Evolutionary conservation across 2,113 vertebrate genomes (phyloP).

Genomic region (Mustelus asterias): DNA sequence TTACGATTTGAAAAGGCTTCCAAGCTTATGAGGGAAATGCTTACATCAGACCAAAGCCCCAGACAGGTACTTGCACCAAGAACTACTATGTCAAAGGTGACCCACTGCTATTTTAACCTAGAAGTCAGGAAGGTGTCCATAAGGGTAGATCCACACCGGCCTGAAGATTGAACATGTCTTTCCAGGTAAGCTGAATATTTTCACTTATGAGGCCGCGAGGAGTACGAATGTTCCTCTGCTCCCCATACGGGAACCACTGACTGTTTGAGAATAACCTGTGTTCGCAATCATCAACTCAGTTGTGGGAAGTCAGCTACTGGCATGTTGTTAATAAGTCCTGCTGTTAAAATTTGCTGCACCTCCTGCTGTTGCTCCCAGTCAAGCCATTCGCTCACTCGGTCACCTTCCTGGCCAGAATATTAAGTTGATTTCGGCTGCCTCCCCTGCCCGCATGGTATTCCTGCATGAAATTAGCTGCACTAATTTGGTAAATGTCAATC

Average conservation of each 20-base stretch:
- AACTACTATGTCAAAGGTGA: no score
- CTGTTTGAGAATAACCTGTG: background rate
- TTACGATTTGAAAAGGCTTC: background rate
- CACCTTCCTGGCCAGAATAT: background rate
- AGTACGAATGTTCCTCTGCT: background rate
- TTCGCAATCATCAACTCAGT: background rate
- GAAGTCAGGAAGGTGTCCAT: background rate
- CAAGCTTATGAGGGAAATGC: background rate
- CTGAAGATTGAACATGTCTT: background rate
- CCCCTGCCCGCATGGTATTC: background rate
- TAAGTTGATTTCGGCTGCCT: background rate
- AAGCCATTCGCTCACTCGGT: no score
- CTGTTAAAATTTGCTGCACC: background rate
- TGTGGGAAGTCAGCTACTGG: background rate
- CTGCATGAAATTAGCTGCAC: background rate
- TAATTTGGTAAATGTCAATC: background rate
- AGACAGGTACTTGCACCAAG: background rate
- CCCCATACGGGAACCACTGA: background rate
- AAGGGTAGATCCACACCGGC: background rate
- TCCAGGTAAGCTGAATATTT: background rate
- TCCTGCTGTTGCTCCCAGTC: background rate
- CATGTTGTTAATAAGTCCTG: background rate
- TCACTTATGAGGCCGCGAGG: background rate
- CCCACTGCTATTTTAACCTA: background rate
- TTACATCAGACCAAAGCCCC: background rate